A percentile compares a stretch with the other conserved stretches of the same genome.
phyloP scores from a whole-genome alignment of 2,113 vertebrate genomes.

The Oreochromis niloticus region DNA sequence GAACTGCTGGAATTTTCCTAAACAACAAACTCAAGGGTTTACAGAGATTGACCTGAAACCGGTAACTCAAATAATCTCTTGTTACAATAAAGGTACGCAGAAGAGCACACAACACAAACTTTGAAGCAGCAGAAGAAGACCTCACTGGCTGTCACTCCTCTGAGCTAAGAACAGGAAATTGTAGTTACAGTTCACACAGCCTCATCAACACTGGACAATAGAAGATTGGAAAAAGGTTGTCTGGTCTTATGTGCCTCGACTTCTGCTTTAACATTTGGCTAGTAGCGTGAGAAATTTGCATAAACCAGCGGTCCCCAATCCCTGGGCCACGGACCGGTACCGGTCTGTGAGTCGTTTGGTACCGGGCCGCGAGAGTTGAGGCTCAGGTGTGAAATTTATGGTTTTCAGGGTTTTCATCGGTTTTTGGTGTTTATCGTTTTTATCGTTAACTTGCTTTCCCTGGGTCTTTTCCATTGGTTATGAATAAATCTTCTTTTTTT shows the following conservation, averaged over 20 bases:
- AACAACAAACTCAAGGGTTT: neutral
- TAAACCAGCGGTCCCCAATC: neutral
- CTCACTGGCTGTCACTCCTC: neutral
- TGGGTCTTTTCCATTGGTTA: neutral
- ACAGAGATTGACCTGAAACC: neutral
- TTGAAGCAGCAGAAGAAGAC: neutral
- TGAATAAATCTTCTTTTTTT: neutral
- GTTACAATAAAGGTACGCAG: neutral
- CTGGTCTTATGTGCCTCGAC: neutral
- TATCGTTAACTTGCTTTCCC: neutral
- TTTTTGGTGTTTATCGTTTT: neutral
- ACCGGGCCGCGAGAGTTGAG: too few relatives aligned
- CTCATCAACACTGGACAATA: neutral
- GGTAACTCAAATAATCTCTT: neutral
- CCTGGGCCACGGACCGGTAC: neutral
- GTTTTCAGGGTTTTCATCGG: neutral
- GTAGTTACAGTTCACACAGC: neutral
- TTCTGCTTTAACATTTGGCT: neutral
- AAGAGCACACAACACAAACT: neutral
- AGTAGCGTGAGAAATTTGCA: neutral
- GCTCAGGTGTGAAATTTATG: neutral
- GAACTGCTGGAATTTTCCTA: neutral
- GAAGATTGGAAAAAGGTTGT: neutral
- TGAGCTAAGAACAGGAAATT: neutral
- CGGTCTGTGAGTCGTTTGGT: too few relatives aligned